phyloP scores from a whole-genome alignment of 2,888 invertebrate species.

The Schizotus pectinicornis region DNA sequence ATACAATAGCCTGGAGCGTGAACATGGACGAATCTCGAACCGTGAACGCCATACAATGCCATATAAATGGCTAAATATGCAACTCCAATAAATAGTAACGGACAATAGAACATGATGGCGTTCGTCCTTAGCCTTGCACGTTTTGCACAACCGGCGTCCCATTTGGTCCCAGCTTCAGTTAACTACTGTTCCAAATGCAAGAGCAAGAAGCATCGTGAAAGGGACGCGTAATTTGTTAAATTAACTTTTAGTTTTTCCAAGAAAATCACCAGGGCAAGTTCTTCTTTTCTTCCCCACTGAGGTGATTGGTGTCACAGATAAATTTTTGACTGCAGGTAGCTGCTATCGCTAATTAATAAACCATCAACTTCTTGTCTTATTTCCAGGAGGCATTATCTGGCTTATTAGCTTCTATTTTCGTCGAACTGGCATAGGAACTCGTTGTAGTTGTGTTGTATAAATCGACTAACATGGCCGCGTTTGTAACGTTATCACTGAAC shows the following conservation, averaged over 20 bases:
- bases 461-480: too few relatives aligned
- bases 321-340: too few relatives aligned
- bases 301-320: too few relatives aligned
- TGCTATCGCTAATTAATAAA: neutral
- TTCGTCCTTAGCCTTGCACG: constrained; percentile 16
- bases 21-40: neutral
- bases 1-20: constrained; percentile 4
- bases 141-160: neutral
- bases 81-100: constrained; percentile 23
- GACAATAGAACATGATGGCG: constrained; percentile 18
- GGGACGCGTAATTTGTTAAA: too few relatives aligned
- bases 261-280: too few relatives aligned
- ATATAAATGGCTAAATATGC: constrained; percentile 20
- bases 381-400: neutral
- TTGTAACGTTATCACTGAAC: too few relatives aligned
- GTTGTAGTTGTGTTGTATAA: too few relatives aligned
- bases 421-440: too few relatives aligned
- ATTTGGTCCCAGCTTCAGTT: too few relatives aligned
- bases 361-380: neutral
- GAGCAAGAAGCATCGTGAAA: neutral
- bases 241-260: too few relatives aligned
- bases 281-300: too few relatives aligned
- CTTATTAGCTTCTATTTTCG: too few relatives aligned
- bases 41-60: constrained; percentile 13
- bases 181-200: neutral